phyloP scores from a whole-genome alignment of 2,797 vertebrate species.

The Phrynocephalus guinanensis region DNA sequence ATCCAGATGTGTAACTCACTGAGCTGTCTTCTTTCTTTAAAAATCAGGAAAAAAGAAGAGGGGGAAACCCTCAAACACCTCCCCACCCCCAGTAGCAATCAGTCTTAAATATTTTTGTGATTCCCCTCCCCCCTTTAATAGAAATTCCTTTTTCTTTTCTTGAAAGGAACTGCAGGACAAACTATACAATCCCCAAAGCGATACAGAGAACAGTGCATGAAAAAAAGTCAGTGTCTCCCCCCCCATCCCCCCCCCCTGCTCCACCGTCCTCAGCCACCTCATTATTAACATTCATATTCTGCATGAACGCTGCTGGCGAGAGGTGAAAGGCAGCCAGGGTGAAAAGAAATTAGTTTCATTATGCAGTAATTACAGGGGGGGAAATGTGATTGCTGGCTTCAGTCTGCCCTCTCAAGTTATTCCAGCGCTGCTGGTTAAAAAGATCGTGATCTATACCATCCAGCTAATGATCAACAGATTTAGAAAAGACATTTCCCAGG shows the following conservation, averaged over 20 bases:
- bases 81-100: not conserved
- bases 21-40: too few species aligned
- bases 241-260: slow-evolving; percentile 53
- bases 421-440: slow-evolving; percentile 67
- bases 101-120: slow-evolving; percentile 30
- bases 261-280: slow-evolving; percentile 51
- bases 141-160: not conserved
- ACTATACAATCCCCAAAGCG: slow-evolving; percentile 18
- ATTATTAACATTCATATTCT: slow-evolving; percentile 66
- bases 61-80: too few species aligned
- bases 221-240: slow-evolving; percentile 42
- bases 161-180: not conserved
- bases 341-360: slow-evolving; percentile 70
- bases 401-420: slow-evolving; percentile 60
- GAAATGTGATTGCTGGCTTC: slow-evolving; percentile 59
- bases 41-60: too few species aligned
- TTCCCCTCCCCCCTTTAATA: not conserved
- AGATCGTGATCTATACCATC: slow-evolving; percentile 65
- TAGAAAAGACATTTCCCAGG: slow-evolving; percentile 59
- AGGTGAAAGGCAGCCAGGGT: slow-evolving; percentile 66
- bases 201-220: slow-evolving; percentile 33
- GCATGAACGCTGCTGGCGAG: slow-evolving; percentile 65
- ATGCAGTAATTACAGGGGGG: slow-evolving; percentile 68
- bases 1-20: too few species aligned
- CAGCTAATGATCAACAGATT: slow-evolving; percentile 67